A percentile compares a stretch with the other conserved stretches of the same genome.
phyloP scores from a whole-genome alignment of 2,888 invertebrate species.

The Clivina fossor region DNA sequence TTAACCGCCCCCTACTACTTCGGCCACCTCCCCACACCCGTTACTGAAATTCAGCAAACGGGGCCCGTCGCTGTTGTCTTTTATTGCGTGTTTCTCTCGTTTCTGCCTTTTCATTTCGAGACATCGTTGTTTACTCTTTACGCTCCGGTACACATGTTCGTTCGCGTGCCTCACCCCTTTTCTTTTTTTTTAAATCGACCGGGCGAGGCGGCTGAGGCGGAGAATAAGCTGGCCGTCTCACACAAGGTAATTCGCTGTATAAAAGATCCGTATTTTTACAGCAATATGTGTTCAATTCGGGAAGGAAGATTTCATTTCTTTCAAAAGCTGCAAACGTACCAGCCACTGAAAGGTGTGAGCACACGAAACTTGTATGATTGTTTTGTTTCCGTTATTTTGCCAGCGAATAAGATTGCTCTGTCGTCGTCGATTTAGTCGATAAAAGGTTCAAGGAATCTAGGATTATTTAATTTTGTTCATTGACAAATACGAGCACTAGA shows the following conservation, averaged over 20 bases:
- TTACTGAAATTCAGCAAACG: neutral
- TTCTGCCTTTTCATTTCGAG: slow-evolving; percentile 44
- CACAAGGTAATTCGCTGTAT: no score
- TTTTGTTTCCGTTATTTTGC: neutral
- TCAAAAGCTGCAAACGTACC: slow-evolving; percentile 1
- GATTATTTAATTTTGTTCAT: slow-evolving; percentile 12
- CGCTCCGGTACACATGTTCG: slow-evolving; percentile 41
- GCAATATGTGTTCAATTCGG: slow-evolving; percentile 24
- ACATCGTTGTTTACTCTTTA: slow-evolving; percentile 43
- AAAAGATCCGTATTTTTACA: slow-evolving; percentile 29
- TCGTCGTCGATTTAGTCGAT: slow-evolving; percentile 11
- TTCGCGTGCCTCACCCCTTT: slow-evolving; percentile 3
- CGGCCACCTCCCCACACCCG: slow-evolving; percentile 5
- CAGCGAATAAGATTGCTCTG: neutral
- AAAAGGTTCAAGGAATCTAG: slow-evolving; percentile 3
- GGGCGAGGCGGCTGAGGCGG: slow-evolving; percentile 10
- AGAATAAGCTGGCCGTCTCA: slow-evolving; percentile 19
- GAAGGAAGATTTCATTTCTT: slow-evolving; percentile 28
- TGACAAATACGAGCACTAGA: neutral
- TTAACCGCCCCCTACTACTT: slow-evolving; percentile 16
- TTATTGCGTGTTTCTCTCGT: slow-evolving; percentile 43
- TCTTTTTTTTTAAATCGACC: neutral
- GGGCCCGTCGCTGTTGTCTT: slow-evolving; percentile 39
- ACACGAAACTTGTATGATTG: neutral
- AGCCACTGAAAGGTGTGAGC: neutral